phyloP scores from a whole-genome alignment of 2,888 invertebrate genomes.

The Drosophila maculinotata region DNA sequence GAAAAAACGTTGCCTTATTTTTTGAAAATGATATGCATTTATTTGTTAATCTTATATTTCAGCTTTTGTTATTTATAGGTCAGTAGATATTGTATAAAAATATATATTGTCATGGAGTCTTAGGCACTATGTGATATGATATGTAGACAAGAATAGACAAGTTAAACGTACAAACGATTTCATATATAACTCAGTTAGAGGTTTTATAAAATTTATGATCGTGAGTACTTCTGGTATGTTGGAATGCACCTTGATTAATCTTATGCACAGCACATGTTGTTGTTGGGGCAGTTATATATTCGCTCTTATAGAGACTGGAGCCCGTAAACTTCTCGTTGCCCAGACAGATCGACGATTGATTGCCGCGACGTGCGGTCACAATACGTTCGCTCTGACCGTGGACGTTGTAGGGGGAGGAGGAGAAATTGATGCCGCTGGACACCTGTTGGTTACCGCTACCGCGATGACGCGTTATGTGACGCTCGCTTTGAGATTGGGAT shows the following conservation, averaged over 20 bases:
- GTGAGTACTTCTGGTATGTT: constrained; percentile 93
- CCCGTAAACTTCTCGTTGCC: constrained; percentile 88
- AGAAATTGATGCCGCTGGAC: constrained; percentile 73
- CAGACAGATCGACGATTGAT: constrained; percentile 91
- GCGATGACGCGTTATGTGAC: constrained; percentile 58
- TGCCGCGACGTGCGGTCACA: constrained; percentile 86
- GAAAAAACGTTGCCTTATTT: neutral
- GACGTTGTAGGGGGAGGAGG: constrained; percentile 52
- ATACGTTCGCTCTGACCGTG: constrained; percentile 70
- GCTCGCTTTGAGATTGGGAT: constrained; percentile 50
- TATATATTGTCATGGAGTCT: constrained; percentile 76
- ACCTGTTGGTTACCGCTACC: constrained; percentile 54
- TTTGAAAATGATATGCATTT: constrained; percentile 47
- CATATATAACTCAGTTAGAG: constrained; percentile 59
- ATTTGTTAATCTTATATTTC: constrained; percentile 49
- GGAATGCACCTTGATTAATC: constrained; percentile 91
- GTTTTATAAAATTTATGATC: constrained; percentile 93
- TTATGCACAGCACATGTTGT: constrained; percentile 93
- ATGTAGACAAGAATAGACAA: constrained; percentile 54
- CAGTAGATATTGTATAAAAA: constrained; percentile 54
- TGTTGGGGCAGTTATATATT: constrained; percentile 89
- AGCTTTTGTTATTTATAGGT: constrained; percentile 26
- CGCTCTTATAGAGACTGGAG: constrained; percentile 90
- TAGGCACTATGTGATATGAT: constrained; percentile 63
- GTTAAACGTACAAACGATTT: constrained; percentile 20